Conservation (phyloP, 2,888 invertebrate species). For the Dynastes hyllus region DNA sequence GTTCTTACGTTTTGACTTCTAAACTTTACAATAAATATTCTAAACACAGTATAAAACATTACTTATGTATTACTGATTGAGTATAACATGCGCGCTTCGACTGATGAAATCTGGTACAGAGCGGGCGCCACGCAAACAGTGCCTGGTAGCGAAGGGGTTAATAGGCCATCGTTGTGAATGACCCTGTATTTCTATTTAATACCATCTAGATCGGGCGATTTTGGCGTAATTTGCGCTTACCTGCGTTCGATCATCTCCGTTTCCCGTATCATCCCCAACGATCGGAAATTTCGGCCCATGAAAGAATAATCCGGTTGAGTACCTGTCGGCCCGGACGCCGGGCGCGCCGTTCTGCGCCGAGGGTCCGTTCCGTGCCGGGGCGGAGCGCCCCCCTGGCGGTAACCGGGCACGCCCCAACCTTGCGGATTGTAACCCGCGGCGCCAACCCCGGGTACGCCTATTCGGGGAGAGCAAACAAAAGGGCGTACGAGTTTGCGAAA, state of each 20-base stretch:
- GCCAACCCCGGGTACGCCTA: slow-evolving; percentile 71
- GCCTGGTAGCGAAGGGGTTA: too few relatives aligned
- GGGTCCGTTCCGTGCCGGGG: slow-evolving; percentile 63
- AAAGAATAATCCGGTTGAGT: slow-evolving; percentile 96
- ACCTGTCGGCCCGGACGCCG: slow-evolving; percentile 79
- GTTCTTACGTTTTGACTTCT: too few relatives aligned
- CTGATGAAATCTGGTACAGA: too few relatives aligned
- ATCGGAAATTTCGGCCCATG: slow-evolving; percentile 99
- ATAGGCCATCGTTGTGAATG: too few relatives aligned
- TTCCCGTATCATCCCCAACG: slow-evolving; percentile 92
- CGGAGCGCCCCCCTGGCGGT: slow-evolving; percentile 73
- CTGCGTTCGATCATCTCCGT: slow-evolving; percentile 95
- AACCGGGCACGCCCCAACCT: slow-evolving; percentile 67
- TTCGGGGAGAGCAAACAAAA: slow-evolving; percentile 42
- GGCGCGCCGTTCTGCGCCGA: slow-evolving; percentile 56
- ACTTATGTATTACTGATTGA: too few relatives aligned
- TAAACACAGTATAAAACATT: too few relatives aligned
- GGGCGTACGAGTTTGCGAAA: neutral
- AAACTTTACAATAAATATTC: too few relatives aligned
- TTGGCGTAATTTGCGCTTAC: slow-evolving; percentile 59
- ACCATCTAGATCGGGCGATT: too few relatives aligned
- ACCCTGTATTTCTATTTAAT: too few relatives aligned
- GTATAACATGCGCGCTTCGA: too few relatives aligned
- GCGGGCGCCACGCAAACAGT: too few relatives aligned
- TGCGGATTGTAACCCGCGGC: slow-evolving; percentile 70